A percentile compares a stretch with the other conserved stretches of the same genome.
These are phyloP conservation scores for Xestia c-nigrum DNA, from an alignment of 2,888 invertebrate species.

Conservation along the genomic window DNA sequence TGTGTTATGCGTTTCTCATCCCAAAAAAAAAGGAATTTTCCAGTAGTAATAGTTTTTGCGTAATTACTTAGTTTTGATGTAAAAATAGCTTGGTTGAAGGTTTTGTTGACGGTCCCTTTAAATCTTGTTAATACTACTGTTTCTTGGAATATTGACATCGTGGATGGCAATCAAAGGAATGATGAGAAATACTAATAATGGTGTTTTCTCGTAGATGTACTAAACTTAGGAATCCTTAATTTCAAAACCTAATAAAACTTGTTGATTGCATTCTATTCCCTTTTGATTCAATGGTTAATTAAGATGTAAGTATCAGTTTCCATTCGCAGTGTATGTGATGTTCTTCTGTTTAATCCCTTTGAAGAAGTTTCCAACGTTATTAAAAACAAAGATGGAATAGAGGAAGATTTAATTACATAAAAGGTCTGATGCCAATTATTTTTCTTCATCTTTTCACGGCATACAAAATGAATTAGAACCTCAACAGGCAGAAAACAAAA, in stretches of 20 bases:
- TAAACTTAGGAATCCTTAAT: conserved; percentile 13
- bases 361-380: background rate
- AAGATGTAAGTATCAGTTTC: background rate
- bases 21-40: too few relatives aligned
- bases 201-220: conserved; percentile 11
- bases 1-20: too few relatives aligned
- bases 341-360: background rate
- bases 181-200: background rate
- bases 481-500: conserved; percentile 7
- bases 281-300: conserved; percentile 4
- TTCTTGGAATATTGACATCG: conserved; percentile 8
- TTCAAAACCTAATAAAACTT: background rate
- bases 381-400: background rate
- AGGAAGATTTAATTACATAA: background rate
- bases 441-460: background rate
- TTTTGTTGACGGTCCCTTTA: too few relatives aligned
- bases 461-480: conserved; percentile 13
- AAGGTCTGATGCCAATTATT: background rate
- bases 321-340: background rate
- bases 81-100: too few relatives aligned
- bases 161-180: conserved; percentile 16
- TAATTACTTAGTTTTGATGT: too few relatives aligned
- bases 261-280: background rate
- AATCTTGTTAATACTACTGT: background rate
- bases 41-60: too few relatives aligned